Evolutionary conservation across 2,888 invertebrate species (phyloP).

Genomic region (Lamellibrachia columna): DNA sequence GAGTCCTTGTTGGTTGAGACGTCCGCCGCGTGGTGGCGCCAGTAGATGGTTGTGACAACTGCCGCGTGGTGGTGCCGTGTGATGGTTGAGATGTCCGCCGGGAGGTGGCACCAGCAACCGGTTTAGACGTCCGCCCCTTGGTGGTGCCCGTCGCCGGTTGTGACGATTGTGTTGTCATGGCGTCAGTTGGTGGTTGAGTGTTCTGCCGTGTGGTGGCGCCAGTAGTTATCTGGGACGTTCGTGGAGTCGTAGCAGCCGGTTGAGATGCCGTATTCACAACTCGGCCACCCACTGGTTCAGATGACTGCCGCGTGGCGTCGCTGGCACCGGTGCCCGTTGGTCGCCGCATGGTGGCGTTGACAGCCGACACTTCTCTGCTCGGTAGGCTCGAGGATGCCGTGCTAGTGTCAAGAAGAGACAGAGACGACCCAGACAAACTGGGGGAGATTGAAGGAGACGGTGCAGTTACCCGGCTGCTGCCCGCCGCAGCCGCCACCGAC

Average conservation of each 20-base stretch:
- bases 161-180: not conserved
- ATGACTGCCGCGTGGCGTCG: not conserved
- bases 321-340: not conserved
- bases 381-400: not conserved
- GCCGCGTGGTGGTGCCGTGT: not conserved
- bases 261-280: not conserved
- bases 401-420: slow-evolving; percentile 10
- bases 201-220: not conserved
- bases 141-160: not conserved
- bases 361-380: not conserved
- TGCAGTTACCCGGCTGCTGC: not conserved
- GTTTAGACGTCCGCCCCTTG: not conserved
- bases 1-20: not conserved
- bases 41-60: not conserved
- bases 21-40: not conserved
- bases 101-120: not conserved
- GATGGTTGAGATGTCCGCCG: not conserved
- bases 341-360: not conserved
- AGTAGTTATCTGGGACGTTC: not conserved
- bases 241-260: not conserved
- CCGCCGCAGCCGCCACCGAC: not conserved
- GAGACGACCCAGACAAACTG: not conserved
- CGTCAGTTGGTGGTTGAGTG: not conserved
- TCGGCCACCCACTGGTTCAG: not conserved
- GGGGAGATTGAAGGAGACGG: not conserved